A percentile compares a stretch with the other conserved stretches of the same genome.
phyloP scores from a whole-genome alignment of 2,888 invertebrate species.

The Acrobasis suavella region DNA sequence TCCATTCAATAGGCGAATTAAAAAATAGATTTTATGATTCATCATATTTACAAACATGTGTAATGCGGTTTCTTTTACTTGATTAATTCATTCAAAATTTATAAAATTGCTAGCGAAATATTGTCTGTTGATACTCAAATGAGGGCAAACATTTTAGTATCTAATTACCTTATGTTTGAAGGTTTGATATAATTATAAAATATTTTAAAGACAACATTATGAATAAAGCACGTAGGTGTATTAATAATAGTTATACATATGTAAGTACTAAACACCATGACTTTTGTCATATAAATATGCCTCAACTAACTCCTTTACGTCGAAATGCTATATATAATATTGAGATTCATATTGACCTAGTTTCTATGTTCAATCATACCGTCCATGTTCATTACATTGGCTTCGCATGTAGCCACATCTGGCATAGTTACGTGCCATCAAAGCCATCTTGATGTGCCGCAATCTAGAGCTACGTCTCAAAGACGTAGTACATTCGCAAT shows the following conservation, averaged over 20 bases:
- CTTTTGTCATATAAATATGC: neutral
- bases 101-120: neutral
- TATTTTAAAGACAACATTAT: too few species aligned
- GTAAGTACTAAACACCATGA: too few species aligned
- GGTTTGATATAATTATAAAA: too few species aligned
- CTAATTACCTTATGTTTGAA: too few species aligned
- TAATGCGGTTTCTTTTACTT: slow-evolving; percentile 3
- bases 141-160: too few species aligned
- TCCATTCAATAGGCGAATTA: slow-evolving; percentile 23
- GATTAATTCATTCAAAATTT: neutral
- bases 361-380: neutral
- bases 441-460: slow-evolving; percentile 9
- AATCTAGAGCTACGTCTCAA: slow-evolving; percentile 14
- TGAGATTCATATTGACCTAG: neutral
- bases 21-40: neutral
- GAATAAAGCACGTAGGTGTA: too few species aligned
- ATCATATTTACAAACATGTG: neutral
- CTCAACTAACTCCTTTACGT: neutral
- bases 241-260: too few species aligned
- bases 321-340: neutral
- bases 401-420: slow-evolving; percentile 1
- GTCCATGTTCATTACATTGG: neutral
- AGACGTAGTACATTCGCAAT: slow-evolving; percentile 15
- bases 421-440: slow-evolving; percentile 6
- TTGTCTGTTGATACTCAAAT: too few species aligned